phyloP scores from a whole-genome alignment of 1,140 invertebrate species.

The Galleria mellonella region DNA sequence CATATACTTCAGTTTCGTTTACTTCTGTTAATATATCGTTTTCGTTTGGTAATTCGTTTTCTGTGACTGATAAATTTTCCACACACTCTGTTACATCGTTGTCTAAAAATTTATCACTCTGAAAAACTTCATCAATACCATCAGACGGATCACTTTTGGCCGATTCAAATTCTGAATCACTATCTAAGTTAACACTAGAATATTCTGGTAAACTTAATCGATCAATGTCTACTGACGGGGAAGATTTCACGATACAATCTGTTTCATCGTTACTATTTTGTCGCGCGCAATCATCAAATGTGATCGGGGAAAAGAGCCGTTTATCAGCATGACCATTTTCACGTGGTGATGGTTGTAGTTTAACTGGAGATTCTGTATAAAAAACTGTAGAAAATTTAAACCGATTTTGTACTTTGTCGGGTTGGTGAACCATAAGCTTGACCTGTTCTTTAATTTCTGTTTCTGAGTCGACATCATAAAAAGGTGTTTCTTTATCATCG shows the following conservation, averaged over 20 bases:
- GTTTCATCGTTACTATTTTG: constrained; percentile 61
- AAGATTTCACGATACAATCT: constrained; percentile 29
- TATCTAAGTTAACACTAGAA: constrained; percentile 35
- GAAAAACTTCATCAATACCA: constrained; percentile 26
- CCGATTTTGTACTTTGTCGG: constrained; percentile 54
- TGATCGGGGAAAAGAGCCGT: constrained; percentile 65
- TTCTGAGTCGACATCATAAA: constrained; percentile 62
- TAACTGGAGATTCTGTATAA: constrained; percentile 61
- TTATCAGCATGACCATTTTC: constrained; percentile 68
- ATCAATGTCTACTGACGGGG: constrained; percentile 21
- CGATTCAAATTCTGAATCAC: constrained; percentile 67
- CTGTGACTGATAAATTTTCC: constrained; percentile 49
- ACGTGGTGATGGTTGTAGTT: constrained; percentile 53
- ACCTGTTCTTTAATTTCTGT: constrained; percentile 43
- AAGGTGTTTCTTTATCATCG: constrained; percentile 67
- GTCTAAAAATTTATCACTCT: constrained; percentile 30
- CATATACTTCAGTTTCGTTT: constrained; percentile 10
- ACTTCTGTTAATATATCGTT: constrained; percentile 16
- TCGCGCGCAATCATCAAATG: constrained; percentile 69
- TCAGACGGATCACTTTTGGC: constrained; percentile 61
- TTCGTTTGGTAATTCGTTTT: constrained; percentile 36
- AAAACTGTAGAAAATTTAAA: constrained; percentile 60
- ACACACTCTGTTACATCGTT: constrained; percentile 33
- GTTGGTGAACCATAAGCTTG: constrained; percentile 41
- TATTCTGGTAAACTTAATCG: constrained; percentile 29